These are phyloP conservation scores for Merluccius polli DNA, from an alignment of 2,797 vertebrate genomes.

Conservation along the genomic window DNA sequence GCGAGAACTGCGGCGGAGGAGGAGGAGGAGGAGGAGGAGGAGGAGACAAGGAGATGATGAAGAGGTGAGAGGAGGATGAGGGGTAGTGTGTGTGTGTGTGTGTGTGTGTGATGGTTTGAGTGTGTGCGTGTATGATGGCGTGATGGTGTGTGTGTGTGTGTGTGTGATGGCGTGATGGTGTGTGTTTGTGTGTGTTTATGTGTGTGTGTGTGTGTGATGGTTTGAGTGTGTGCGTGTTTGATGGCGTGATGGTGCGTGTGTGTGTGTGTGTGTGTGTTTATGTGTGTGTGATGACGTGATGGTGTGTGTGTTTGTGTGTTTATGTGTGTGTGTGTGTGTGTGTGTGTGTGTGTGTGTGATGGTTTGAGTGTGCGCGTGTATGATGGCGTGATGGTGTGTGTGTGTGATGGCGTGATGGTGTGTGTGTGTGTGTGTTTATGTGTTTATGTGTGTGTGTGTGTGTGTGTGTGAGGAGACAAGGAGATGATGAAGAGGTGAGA, in stretches of 20 bases:
- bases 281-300: neutral
- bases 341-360: neutral
- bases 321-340: no score
- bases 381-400: no score
- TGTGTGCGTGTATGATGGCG: slow-evolving; percentile 51
- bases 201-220: no score
- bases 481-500: no score
- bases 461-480: no score
- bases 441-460: no score
- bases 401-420: no score
- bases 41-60: slow-evolving; percentile 38
- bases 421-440: no score
- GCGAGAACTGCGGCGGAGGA: slow-evolving; percentile 64
- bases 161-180: neutral
- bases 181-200: neutral
- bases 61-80: slow-evolving; percentile 9
- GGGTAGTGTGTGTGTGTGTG: neutral
- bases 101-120: neutral
- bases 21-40: slow-evolving; percentile 44
- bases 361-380: no score
- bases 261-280: no score
- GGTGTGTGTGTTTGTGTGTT: neutral
- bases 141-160: slow-evolving; percentile 23
- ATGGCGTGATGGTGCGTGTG: no score
- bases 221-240: no score